A percentile compares a stretch with the other conserved stretches of the same genome.
These are phyloP conservation scores for Pantala flavescens DNA, from an alignment of 1,140 invertebrate genomes.

Conservation along the genomic window DNA sequence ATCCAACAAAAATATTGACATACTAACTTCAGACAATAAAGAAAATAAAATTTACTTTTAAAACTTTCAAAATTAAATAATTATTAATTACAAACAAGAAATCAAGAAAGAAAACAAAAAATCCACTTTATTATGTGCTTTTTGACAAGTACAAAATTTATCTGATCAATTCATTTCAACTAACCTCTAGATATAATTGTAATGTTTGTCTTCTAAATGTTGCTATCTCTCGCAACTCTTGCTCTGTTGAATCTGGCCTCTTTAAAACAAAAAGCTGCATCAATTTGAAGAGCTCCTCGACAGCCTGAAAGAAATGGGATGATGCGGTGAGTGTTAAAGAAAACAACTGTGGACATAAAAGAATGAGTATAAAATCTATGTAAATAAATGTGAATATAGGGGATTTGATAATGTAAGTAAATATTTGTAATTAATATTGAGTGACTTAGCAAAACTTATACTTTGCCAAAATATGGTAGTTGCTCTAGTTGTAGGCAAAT, in stretches of 20 bases:
- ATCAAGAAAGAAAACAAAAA: no score
- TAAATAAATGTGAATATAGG: slow-evolving; percentile 12
- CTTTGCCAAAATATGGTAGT: no score
- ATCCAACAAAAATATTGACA: no score
- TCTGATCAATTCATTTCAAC: neutral
- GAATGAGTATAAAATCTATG: neutral
- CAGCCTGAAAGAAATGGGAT: slow-evolving; percentile 46
- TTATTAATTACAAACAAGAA: no score
- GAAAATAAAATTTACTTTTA: slow-evolving; percentile 12
- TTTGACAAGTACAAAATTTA: no score
- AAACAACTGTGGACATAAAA: slow-evolving; percentile 15
- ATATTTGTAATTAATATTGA: no score
- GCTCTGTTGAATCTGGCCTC: slow-evolving; percentile 62
- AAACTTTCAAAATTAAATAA: neutral
- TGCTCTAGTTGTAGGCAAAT: no score
- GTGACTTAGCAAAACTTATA: no score
- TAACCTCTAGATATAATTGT: slow-evolving; percentile 62
- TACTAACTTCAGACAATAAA: neutral
- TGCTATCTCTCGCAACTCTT: slow-evolving; percentile 68
- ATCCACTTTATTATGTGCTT: no score
- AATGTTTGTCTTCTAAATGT: slow-evolving; percentile 72
- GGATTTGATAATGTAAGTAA: neutral
- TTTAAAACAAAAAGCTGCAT: slow-evolving; percentile 73
- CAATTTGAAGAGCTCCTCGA: slow-evolving; percentile 81
- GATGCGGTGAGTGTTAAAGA: neutral